Conservation (phyloP, 92 coral and sea anemone genomes). For the Umimayanthus kanabou region DNA sequence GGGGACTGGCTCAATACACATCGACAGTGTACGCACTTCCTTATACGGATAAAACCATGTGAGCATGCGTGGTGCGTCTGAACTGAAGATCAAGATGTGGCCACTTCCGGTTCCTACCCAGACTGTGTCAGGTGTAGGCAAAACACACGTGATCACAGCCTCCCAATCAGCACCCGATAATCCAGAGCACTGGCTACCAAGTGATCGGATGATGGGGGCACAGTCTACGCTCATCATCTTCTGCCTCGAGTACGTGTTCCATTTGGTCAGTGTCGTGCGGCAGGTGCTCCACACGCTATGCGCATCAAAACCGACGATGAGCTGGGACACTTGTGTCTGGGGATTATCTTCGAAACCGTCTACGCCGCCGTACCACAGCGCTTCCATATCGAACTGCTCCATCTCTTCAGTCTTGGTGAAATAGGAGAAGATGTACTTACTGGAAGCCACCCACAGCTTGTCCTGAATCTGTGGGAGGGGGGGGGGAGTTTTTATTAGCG, state of each 20-base stretch:
- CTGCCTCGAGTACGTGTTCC: constrained; percentile 75
- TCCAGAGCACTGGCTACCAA: constrained; percentile 26
- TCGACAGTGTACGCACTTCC: constrained; percentile 84
- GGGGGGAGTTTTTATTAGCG: not conserved
- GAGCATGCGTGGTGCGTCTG: constrained; percentile 67
- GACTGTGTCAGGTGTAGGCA: constrained; percentile 77
- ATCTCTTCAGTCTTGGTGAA: constrained; percentile 77
- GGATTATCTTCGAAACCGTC: constrained; percentile 74
- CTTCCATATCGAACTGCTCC: constrained; percentile 90
- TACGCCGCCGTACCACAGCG: constrained; percentile 91
- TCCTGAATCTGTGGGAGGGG: constrained; percentile 33
- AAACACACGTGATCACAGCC: constrained; percentile 76
- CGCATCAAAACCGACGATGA: constrained; percentile 60
- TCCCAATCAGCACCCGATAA: constrained; percentile 47
- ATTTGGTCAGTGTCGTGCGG: constrained; percentile 79
- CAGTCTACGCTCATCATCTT: constrained; percentile 75
- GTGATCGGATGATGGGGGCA: constrained; percentile 44
- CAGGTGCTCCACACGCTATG: constrained; percentile 77
- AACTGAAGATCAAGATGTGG: constrained; percentile 78
- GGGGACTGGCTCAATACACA: constrained; percentile 86
- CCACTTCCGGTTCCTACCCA: constrained; percentile 96
- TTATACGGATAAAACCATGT: constrained; percentile 86
- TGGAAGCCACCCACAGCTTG: constrained; percentile 84
- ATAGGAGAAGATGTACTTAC: constrained; percentile 79
- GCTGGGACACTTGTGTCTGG: constrained; percentile 67